Evolutionary conservation across 1,140 invertebrate species (phyloP).

Genomic region (Antheraea pernyi): DNA sequence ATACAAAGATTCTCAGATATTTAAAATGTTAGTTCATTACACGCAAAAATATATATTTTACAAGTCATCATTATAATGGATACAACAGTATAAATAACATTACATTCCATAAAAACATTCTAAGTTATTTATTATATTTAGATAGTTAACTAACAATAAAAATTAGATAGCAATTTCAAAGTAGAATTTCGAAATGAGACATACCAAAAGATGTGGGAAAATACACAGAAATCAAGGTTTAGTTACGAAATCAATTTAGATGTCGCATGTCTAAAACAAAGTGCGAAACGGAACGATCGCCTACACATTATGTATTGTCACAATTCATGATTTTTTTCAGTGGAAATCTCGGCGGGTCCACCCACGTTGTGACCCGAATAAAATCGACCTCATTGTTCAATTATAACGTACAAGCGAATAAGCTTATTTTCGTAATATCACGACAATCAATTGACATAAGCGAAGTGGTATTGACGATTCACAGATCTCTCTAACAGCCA

Average conservation of each 20-base stretch:
- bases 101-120: neutral
- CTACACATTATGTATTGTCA: conserved; percentile 17
- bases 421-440: conserved; percentile 11
- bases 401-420: conserved; percentile 29
- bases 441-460: conserved; percentile 16
- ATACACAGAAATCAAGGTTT: conserved; percentile 4
- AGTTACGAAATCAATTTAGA: conserved; percentile 2
- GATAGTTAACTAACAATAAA: neutral
- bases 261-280: conserved; percentile 14
- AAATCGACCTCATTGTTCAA: conserved; percentile 42
- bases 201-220: neutral
- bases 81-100: no score
- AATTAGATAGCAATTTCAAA: neutral
- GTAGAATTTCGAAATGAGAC: neutral
- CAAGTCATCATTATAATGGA: no score
- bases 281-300: conserved; percentile 9
- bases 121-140: neutral
- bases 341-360: conserved; percentile 25
- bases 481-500: conserved; percentile 8
- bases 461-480: conserved; percentile 9
- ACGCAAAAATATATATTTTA: no score
- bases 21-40: no score
- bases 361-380: conserved; percentile 48
- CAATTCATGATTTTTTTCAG: conserved; percentile 23
- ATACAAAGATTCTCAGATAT: no score